Evolutionary conservation across 2,888 invertebrate genomes (phyloP), one percentile per base, ranked within the genome.

Genomic region (Bruchidius siliquastri): DNA sequence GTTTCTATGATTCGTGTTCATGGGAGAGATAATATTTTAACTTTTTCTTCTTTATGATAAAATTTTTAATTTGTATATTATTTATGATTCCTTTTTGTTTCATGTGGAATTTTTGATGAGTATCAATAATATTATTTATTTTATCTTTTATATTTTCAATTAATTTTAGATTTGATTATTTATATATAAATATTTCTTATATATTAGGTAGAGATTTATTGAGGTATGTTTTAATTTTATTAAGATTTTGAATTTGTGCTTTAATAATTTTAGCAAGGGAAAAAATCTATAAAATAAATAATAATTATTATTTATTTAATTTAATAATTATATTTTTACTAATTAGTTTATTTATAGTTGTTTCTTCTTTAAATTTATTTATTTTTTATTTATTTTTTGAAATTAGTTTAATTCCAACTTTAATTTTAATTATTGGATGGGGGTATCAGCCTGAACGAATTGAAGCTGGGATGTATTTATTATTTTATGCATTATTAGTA

Each of bases 321-420:
- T 85, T 90, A 79, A 86, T 89, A 85, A 76, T 90, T 81, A 76
- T 89, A 79, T 78, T 89, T 77, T 87, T 91, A 84, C 82, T 90
- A 83, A 78, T 90, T 80, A 86, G 89, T 81, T 88, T 91, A 85
- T 84, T 86, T 86, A 79, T 90, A 80, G 88, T 88, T 84, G 92
- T 92, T 90, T 86, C 84, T 74, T 83, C 85, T 6, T 84, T 88
- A 84, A 90, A 89, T 89, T 87, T 91, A 83, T 88, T 92, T 87
- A 80, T 88, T 81, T 92, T 92, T 90, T 92, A 92, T 90, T 87
- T 92, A 85, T 91, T 90, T 89, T 93, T 92, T 91, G 92, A 92
- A 75, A 85, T 88, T 1, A 91, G 91, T 2, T 88, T 92, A 86
- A 90, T 93, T 87, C 92, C 92, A 20, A 90, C 90, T 21, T 88